Evolutionary conservation across 1,140 invertebrate genomes (phyloP).

Genomic region (Drosophila simulans): DNA sequence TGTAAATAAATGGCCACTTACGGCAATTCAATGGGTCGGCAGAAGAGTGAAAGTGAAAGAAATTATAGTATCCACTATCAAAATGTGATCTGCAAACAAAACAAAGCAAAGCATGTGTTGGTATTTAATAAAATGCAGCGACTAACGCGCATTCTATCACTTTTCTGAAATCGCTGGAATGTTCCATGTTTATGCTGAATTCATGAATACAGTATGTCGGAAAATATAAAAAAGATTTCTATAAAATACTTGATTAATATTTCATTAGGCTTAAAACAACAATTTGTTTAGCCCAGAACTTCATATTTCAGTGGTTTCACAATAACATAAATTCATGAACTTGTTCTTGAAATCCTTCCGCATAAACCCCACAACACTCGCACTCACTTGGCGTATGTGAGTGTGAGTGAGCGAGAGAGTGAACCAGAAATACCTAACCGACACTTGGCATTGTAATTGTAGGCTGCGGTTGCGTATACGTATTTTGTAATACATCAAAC

Average conservation of each 20-base stretch:
- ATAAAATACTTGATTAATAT: background rate
- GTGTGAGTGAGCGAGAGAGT: conserved; percentile 7
- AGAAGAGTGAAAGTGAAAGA: conserved; percentile 9
- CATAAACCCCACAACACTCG: conserved; percentile 8
- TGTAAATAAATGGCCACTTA: conserved; percentile 81
- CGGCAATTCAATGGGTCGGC: conserved; percentile 34
- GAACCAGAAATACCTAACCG: conserved; percentile 26
- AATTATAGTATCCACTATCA: conserved; percentile 69
- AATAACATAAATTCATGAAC: background rate
- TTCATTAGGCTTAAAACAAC: background rate
- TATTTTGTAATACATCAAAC: conserved; percentile 78
- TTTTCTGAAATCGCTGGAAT: background rate
- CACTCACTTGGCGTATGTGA: conserved; percentile 11
- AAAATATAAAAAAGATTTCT: background rate
- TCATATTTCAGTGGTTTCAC: too few relatives aligned
- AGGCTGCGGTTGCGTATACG: conserved; percentile 63
- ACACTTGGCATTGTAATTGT: conserved; percentile 78
- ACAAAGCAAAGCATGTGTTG: conserved; percentile 48
- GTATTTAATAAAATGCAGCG: conserved; percentile 62
- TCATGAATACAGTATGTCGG: background rate
- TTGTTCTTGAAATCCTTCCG: background rate
- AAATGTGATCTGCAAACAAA: conserved; percentile 48
- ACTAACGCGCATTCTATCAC: conserved; percentile 16
- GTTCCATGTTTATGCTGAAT: conserved; percentile 5
- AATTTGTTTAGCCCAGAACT: too few relatives aligned